Evolutionary conservation across 2,113 vertebrate species (phyloP).

Genomic region (Piprites chloris): DNA sequence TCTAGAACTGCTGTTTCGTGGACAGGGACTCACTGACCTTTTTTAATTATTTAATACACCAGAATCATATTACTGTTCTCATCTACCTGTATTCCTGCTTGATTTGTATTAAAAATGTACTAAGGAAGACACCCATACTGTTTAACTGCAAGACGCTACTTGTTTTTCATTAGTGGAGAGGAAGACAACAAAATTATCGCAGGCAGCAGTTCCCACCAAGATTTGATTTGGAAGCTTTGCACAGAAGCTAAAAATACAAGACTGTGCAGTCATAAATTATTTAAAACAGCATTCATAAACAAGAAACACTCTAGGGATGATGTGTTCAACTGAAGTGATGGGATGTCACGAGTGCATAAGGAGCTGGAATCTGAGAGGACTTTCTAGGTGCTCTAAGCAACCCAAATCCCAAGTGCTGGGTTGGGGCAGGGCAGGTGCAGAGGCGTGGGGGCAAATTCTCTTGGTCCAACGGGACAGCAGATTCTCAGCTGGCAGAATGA

Average conservation of each 20-base stretch:
- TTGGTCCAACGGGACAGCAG: not conserved
- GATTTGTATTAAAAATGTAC: constrained; percentile 3
- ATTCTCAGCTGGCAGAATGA: not conserved
- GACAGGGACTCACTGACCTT: not conserved
- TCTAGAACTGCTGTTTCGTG: not conserved
- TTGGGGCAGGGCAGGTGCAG: not conserved
- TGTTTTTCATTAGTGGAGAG: not conserved
- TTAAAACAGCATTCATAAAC: not conserved
- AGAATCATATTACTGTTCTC: constrained; percentile 16
- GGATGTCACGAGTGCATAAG: not conserved
- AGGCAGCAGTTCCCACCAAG: not conserved
- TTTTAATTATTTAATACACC: not conserved
- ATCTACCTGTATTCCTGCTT: not conserved
- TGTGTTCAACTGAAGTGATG: not conserved
- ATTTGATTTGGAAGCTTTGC: constrained; percentile 23
- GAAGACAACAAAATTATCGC: constrained; percentile 3
- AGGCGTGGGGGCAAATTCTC: not conserved
- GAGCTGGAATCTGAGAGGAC: not conserved
- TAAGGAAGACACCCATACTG: not conserved
- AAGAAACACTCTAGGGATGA: not conserved
- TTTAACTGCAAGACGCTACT: not conserved
- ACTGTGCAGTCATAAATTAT: not conserved
- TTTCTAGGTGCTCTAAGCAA: not conserved
- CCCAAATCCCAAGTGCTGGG: not conserved
- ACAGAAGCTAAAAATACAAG: constrained; percentile 21